phyloP scores from a whole-genome alignment of 2,797 vertebrate genomes.

The Hemibagrus guttatus region DNA sequence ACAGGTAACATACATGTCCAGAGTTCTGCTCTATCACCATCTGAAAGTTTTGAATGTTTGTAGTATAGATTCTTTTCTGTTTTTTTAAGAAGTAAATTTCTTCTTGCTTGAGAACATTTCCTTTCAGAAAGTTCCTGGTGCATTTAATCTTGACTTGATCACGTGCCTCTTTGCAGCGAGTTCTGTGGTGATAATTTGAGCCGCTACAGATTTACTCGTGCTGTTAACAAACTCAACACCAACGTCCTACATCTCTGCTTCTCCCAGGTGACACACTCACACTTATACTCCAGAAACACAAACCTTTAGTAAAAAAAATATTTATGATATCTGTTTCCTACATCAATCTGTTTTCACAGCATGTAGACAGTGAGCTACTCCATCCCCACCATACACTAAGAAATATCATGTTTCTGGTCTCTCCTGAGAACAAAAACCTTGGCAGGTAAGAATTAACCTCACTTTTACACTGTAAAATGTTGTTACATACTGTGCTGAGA shows the following conservation, averaged over 20 bases:
- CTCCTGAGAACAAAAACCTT: conserved; percentile 85
- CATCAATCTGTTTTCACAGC: conserved; percentile 68
- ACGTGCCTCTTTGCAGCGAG: conserved; percentile 75
- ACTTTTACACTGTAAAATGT: not conserved
- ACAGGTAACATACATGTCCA: conserved; percentile 78
- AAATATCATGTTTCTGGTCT: conserved; percentile 96
- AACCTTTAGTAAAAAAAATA: not conserved
- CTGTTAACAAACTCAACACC: conserved; percentile 92
- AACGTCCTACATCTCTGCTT: conserved; percentile 96
- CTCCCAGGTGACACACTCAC: conserved; percentile 84
- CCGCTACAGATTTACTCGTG: conserved; percentile 89
- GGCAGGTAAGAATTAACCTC: conserved; percentile 83
- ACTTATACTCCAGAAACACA: not conserved
- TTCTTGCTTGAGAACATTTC: not conserved
- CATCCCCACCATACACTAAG: conserved; percentile 96
- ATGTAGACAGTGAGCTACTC: conserved; percentile 91
- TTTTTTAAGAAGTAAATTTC: not conserved
- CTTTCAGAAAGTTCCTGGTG: not conserved
- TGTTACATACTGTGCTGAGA: not conserved
- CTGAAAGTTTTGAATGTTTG: not conserved
- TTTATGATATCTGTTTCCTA: not conserved
- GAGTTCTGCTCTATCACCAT: not conserved
- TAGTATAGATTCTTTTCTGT: not conserved
- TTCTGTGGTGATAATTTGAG: conserved; percentile 96
- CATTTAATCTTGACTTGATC: not conserved